Evolutionary conservation across 2,797 vertebrate species (phyloP), one percentile per base, ranked within the genome.

Genomic region (Telmatherina bonti): DNA sequence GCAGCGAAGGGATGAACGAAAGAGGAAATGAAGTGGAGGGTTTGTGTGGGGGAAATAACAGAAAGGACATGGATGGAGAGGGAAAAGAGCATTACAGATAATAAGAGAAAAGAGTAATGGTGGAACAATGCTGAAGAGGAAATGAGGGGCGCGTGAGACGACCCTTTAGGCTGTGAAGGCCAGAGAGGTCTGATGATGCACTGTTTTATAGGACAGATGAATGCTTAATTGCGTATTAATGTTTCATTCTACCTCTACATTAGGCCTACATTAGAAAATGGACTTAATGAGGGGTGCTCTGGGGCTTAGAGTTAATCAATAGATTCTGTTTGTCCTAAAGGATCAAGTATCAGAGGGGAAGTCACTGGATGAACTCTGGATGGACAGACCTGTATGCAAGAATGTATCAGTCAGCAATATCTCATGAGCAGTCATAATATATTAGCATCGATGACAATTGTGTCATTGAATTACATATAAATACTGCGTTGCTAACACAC

Each of bases 241-340:
- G 87, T 87, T 88, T 90, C 62, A 87, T 86, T 86, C 70, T 54
- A 68, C 66, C 65, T 64, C 74, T 31, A 56, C 79, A 85, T 90
- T 69, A 78, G 20, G 26, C 26, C 55, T 29, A 22, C 47, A 24
- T 85, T 78, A 56, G 43, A 80, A 65, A 63, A 78, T 60, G 15
- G 73, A 33, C 45, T 36, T 74, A 82, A 90, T 85, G 84, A 88
- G 67, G 35, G 66, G 26, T 24, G 72, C 69, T 82, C 47, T 16
- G 36, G 26, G 76, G 71, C 54, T 69, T 62, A 49, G 73, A 67
- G 64, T 78, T 86, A 81, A 85, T 52, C 45, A 52, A 18, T 84
- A 85, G 71, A 26, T 22, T 3, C 57, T 24, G 49, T 20, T 52
- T 82, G 64, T 67, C 60, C 59, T 52, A 73, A 79, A 78, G 62